Percentiles rank a stretch among this genome's conserved stretches.
phyloP scores from a whole-genome alignment of 2,797 vertebrate genomes.

The Taeniopygia guttata region DNA sequence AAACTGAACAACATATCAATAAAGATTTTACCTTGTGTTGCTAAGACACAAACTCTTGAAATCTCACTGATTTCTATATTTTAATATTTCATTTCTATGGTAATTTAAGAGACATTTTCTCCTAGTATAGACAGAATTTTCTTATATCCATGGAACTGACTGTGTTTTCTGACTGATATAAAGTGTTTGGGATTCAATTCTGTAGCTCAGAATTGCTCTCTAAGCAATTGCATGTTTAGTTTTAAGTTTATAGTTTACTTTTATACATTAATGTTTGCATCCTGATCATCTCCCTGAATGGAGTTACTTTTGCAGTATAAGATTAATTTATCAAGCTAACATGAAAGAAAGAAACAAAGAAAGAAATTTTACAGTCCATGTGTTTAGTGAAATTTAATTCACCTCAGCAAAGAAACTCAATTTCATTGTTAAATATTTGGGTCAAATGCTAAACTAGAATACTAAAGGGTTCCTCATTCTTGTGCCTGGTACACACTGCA shows the following conservation, averaged over 20 bases:
- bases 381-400: background rate
- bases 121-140: background rate
- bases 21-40: background rate
- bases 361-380: background rate
- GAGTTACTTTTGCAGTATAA: background rate
- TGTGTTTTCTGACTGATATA: background rate
- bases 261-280: background rate
- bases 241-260: background rate
- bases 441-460: background rate
- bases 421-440: background rate
- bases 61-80: background rate
- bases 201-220: background rate
- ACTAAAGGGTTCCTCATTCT: background rate
- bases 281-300: background rate
- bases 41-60: slow-evolving; percentile 6
- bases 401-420: background rate
- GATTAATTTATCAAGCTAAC: background rate
- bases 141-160: background rate
- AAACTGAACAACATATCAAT: background rate
- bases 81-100: background rate
- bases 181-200: background rate
- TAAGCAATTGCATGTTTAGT: background rate
- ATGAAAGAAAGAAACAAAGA: background rate
- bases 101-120: background rate
- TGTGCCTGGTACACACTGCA: background rate